Evolutionary conservation across 1,140 invertebrate species (phyloP).

Genomic region (Brachionus angularis): DNA sequence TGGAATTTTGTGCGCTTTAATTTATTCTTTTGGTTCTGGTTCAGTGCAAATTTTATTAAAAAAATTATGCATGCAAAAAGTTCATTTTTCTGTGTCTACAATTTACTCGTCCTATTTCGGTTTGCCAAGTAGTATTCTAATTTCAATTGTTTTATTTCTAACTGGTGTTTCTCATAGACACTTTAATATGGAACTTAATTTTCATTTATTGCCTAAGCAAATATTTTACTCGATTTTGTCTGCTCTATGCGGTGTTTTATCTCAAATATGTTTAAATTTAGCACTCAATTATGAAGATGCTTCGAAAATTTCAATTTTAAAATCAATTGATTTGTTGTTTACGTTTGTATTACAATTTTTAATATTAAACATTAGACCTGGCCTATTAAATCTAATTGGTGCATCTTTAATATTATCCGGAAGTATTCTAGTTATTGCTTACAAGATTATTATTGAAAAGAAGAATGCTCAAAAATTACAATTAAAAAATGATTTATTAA

Average conservation of each 20-base stretch:
- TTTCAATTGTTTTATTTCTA: background rate
- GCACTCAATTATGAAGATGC: slow-evolving; percentile 27
- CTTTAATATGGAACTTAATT: background rate
- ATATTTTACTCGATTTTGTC: background rate
- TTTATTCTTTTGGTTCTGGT: background rate
- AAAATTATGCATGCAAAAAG: slow-evolving; percentile 29
- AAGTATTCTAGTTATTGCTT: no score
- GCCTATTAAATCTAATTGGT: background rate
- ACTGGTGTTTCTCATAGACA: background rate
- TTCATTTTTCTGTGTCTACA: slow-evolving; percentile 22
- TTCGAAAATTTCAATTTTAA: slow-evolving; percentile 10
- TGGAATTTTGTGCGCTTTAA: background rate
- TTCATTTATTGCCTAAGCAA: background rate
- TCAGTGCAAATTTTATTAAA: slow-evolving; percentile 9
- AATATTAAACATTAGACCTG: background rate
- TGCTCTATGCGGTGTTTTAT: background rate
- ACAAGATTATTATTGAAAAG: no score
- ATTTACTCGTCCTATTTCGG: slow-evolving; percentile 27
- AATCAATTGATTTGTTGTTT: slow-evolving; percentile 1
- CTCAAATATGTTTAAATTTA: background rate
- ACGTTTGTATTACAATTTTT: slow-evolving; percentile 23
- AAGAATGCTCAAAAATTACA: no score
- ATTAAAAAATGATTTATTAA: no score
- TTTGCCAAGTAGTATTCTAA: slow-evolving; percentile 18
- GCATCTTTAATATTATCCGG: no score